A percentile compares a stretch with the other conserved stretches of the same genome.
Conservation (phyloP, 2,888 invertebrate genomes). For the Hydraecia micacea region DNA sequence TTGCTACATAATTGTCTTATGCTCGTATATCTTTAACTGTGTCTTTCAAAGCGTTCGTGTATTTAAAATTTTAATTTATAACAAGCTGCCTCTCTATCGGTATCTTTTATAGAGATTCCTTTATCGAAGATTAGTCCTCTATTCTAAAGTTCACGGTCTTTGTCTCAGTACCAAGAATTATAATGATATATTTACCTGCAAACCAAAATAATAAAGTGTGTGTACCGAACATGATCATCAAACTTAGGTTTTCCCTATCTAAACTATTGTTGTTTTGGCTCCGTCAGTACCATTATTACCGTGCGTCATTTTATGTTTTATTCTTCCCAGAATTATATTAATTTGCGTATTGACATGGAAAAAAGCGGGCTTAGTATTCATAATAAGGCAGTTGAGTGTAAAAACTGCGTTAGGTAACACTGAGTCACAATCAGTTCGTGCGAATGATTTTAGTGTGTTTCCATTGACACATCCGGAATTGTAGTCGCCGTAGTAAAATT, state of each 20-base stretch:
- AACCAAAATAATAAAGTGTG: slow-evolving; percentile 1
- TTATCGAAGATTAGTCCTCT: background rate
- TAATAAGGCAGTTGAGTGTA: slow-evolving; percentile 43
- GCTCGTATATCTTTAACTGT: slow-evolving; percentile 2
- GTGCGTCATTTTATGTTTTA: slow-evolving; percentile 33
- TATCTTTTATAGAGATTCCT: background rate
- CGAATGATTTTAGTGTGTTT: slow-evolving; percentile 25
- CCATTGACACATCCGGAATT: slow-evolving; percentile 41
- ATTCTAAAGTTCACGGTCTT: background rate
- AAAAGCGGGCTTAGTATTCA: slow-evolving; percentile 44
- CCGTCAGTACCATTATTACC: background rate
- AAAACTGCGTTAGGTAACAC: slow-evolving; percentile 54
- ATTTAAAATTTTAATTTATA: background rate
- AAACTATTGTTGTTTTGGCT: slow-evolving; percentile 9
- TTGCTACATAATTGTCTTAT: slow-evolving; percentile 3
- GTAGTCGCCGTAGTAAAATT: background rate
- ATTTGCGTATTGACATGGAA: slow-evolving; percentile 36
- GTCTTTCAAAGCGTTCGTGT: background rate
- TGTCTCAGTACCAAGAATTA: background rate
- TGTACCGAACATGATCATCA: slow-evolving; percentile 18
- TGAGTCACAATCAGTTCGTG: slow-evolving; percentile 50
- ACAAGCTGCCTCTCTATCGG: background rate
- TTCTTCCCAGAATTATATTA: slow-evolving; percentile 20
- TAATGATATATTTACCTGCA: background rate
- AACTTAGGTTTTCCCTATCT: slow-evolving; percentile 43